phyloP scores from a whole-genome alignment of 1,140 invertebrate species.

The Stenopsyche tienmushanensis region DNA sequence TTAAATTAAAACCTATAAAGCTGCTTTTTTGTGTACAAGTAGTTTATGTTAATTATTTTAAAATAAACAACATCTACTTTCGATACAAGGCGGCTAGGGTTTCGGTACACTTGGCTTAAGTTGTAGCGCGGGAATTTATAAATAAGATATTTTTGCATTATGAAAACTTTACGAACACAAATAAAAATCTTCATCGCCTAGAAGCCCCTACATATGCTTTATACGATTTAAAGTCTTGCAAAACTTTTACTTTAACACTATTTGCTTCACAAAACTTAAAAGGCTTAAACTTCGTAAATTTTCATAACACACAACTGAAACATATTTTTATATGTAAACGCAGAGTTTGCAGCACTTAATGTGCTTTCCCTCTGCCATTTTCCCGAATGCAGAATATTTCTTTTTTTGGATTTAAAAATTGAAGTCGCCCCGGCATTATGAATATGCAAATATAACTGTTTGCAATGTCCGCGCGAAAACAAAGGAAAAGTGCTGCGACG shows the following conservation, averaged over 20 bases:
- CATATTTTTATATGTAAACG: too few relatives aligned
- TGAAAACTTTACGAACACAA: constrained; percentile 33
- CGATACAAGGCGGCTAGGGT: too few relatives aligned
- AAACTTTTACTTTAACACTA: not conserved
- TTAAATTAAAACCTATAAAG: too few relatives aligned
- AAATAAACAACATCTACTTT: too few relatives aligned
- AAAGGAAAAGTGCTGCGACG: constrained; percentile 29
- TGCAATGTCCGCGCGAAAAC: constrained; percentile 34
- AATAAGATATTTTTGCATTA: constrained; percentile 34
- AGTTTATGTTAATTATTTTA: too few relatives aligned
- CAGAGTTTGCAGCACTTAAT: too few relatives aligned
- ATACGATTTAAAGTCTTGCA: constrained; percentile 6
- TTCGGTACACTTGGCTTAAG: too few relatives aligned
- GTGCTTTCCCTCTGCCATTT: too few relatives aligned
- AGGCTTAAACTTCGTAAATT: too few relatives aligned
- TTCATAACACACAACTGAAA: too few relatives aligned
- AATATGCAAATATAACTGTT: constrained; percentile 33
- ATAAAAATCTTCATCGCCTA: constrained; percentile 29
- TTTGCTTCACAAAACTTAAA: not conserved
- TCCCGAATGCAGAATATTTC: too few relatives aligned
- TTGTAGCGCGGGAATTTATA: constrained; percentile 22
- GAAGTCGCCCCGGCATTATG: constrained; percentile 1
- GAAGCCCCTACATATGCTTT: not conserved
- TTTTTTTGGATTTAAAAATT: not conserved
- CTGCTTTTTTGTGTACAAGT: too few relatives aligned